A percentile compares a stretch with the other conserved stretches of the same genome.
Evolutionary conservation across 2,888 invertebrate species (phyloP).

Genomic region (Coleophora flavipennella): DNA sequence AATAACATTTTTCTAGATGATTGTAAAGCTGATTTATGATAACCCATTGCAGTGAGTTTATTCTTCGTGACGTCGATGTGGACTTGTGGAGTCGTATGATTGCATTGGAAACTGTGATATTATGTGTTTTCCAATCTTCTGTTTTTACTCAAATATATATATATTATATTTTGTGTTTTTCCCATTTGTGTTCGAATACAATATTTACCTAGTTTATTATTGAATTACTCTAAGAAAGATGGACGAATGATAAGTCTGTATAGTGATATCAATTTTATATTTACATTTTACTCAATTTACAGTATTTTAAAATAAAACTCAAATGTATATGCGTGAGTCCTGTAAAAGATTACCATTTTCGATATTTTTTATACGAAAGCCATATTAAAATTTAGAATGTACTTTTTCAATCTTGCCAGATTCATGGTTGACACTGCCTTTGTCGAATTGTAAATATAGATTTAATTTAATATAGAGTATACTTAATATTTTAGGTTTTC

Average conservation of each 20-base stretch:
- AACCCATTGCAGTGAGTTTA: conserved; percentile 14
- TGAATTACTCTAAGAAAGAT: conserved; percentile 26
- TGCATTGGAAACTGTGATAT: conserved; percentile 72
- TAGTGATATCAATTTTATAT: conserved; percentile 12
- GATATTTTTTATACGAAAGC: conserved; percentile 50
- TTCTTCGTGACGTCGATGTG: too few relatives aligned
- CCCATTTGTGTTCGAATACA: conserved; percentile 39
- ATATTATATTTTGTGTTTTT: conserved; percentile 32
- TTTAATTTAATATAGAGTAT: conserved; percentile 1
- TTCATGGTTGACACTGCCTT: conserved; percentile 66
- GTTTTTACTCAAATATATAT: conserved; percentile 27
- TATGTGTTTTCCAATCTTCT: conserved; percentile 64
- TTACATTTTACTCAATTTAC: conserved; percentile 21
- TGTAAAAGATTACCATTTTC: conserved; percentile 42
- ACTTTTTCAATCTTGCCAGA: conserved; percentile 67
- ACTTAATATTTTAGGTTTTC: conserved; percentile 3
- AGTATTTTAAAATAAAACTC: conserved; percentile 20
- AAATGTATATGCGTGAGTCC: conserved; percentile 16
- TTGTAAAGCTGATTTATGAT: conserved; percentile 25
- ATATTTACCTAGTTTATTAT: conserved; percentile 18
- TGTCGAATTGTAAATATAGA: conserved; percentile 63
- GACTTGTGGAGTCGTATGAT: conserved; percentile 34
- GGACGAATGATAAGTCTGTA: conserved; percentile 2
- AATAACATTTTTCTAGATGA: conserved; percentile 31
- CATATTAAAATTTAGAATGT: conserved; percentile 69